These are phyloP conservation scores for Pimpla rufipes DNA, from an alignment of 2,888 invertebrate species.

Conservation along the genomic window DNA sequence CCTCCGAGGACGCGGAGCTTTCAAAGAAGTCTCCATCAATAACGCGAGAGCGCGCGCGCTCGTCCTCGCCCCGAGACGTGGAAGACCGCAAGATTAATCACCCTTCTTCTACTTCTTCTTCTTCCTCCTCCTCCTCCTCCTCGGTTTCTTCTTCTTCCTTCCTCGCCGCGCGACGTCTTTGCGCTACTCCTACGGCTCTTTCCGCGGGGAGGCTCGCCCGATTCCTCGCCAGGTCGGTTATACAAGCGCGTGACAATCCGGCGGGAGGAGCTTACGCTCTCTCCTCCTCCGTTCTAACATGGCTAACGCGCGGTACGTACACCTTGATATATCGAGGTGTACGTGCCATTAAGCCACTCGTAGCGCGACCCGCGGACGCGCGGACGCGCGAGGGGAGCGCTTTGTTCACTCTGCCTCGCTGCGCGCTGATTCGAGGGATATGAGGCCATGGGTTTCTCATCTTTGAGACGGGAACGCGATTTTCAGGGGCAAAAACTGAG, in stretches of 20 bases:
- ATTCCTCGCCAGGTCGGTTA: conserved; percentile 60
- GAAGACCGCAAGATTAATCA: conserved; percentile 85
- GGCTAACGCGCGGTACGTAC: conserved; percentile 61
- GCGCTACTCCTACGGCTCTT: conserved; percentile 56
- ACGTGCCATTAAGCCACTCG: conserved; percentile 43
- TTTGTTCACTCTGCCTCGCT: conserved; percentile 3
- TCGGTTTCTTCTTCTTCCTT: conserved; percentile 53
- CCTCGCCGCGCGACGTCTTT: conserved; percentile 70
- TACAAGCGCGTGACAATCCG: conserved; percentile 67
- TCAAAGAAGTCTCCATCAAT: conserved; percentile 85
- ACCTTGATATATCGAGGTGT: conserved; percentile 55
- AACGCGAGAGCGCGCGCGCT: conserved; percentile 84
- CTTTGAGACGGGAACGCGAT: neutral
- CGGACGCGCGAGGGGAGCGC: conserved; percentile 9
- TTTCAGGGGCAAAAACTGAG: neutral
- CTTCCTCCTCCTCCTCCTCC: conserved; percentile 73
- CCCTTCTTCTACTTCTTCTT: conserved; percentile 83
- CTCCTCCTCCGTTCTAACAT: conserved; percentile 69
- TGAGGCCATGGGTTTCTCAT: neutral
- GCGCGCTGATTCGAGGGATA: neutral
- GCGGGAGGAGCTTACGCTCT: conserved; percentile 68
- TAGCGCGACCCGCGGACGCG: conserved; percentile 15
- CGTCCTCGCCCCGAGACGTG: conserved; percentile 85
- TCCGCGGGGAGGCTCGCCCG: conserved; percentile 50
- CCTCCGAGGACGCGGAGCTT: conserved; percentile 66